phyloP scores from a whole-genome alignment of 2,888 invertebrate genomes.

The Rhynchonema sp. region DNA sequence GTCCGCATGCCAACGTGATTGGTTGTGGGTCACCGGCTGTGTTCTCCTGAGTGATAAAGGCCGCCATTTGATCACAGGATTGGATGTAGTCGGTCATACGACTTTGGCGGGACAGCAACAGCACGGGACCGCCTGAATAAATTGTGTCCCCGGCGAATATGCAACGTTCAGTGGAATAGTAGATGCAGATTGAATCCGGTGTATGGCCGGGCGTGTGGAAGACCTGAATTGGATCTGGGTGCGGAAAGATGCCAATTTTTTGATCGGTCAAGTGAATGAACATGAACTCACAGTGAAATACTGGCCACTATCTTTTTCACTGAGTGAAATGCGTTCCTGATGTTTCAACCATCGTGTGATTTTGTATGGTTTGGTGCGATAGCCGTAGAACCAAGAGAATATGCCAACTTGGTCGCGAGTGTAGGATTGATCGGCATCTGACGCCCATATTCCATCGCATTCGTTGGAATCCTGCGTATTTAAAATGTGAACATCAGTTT shows the following conservation, averaged over 20 bases:
- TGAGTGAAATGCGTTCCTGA: neutral
- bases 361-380: neutral
- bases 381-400: neutral
- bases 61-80: neutral
- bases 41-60: too few species aligned
- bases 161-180: neutral
- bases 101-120: neutral
- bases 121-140: neutral
- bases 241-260: too few species aligned
- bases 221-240: too few species aligned
- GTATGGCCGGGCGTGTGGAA: neutral
- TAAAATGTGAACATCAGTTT: too few species aligned
- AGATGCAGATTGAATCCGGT: neutral
- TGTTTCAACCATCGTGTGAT: constrained; percentile 3
- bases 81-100: neutral
- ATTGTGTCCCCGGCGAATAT: neutral
- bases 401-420: neutral
- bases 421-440: neutral
- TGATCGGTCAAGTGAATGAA: too few species aligned
- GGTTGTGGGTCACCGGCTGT: too few species aligned
- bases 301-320: neutral
- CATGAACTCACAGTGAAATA: too few species aligned
- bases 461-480: neutral
- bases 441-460: neutral
- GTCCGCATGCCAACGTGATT: neutral